Evolutionary conservation across 1,140 invertebrate genomes (phyloP).

Genomic region (Drosophila lowei): DNA sequence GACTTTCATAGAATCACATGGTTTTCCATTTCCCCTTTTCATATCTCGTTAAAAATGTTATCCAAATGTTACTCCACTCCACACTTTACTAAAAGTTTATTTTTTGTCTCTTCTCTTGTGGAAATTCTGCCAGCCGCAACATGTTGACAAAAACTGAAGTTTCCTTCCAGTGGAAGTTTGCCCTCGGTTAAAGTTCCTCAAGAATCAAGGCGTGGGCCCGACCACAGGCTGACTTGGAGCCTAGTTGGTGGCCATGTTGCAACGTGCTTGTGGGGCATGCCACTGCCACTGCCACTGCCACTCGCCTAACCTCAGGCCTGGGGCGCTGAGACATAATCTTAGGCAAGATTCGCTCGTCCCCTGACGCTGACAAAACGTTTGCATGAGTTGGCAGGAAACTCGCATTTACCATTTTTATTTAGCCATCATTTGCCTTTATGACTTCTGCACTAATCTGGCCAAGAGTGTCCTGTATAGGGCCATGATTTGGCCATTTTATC

Average conservation of each 20-base stretch:
- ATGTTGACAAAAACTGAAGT: constrained; percentile 43
- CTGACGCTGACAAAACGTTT: constrained; percentile 20
- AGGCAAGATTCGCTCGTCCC: constrained; percentile 3
- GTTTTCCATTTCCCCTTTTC: background rate
- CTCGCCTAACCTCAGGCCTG: background rate
- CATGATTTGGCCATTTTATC: constrained; percentile 51
- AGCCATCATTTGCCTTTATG: constrained; percentile 46
- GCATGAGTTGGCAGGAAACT: constrained; percentile 41
- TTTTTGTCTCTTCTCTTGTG: background rate
- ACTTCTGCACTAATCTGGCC: constrained; percentile 42
- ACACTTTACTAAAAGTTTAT: constrained; percentile 22
- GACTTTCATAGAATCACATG: too few species aligned
- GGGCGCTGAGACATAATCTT: constrained; percentile 30
- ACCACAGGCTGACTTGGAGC: constrained; percentile 25
- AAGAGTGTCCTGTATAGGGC: constrained; percentile 30
- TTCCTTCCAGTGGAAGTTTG: constrained; percentile 38
- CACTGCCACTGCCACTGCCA: background rate
- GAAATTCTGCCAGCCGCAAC: constrained; percentile 45
- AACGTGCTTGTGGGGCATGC: constrained; percentile 11
- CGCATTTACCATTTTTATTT: constrained; percentile 51
- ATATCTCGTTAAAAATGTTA: constrained; percentile 7
- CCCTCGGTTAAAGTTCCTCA: constrained; percentile 15
- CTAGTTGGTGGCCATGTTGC: constrained; percentile 25
- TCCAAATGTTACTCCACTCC: constrained; percentile 14
- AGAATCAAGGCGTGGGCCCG: background rate